phyloP scores from a whole-genome alignment of 2,888 invertebrate species.

The Heliconius hortense region DNA sequence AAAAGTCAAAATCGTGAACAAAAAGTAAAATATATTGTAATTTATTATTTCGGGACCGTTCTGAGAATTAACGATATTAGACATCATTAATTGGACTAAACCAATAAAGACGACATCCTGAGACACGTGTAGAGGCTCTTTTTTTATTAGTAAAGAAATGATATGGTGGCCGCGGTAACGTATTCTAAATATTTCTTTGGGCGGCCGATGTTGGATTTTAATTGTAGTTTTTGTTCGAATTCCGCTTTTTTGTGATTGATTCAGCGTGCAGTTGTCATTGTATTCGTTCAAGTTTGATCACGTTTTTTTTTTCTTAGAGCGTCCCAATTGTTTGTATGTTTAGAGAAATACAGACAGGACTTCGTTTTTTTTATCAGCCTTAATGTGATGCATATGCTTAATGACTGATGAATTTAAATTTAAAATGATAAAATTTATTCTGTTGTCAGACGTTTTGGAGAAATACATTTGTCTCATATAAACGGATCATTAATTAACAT shows the following conservation, averaged over 20 bases:
- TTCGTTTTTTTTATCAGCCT: conserved; percentile 53
- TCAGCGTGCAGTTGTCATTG: conserved; percentile 81
- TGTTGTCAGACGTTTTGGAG: conserved; percentile 16
- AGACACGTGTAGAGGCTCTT: conserved; percentile 70
- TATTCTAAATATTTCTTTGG: conserved; percentile 80
- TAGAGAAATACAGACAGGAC: conserved; percentile 62
- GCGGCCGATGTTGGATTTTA: conserved; percentile 65
- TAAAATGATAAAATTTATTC: conserved; percentile 34
- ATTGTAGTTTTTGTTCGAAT: conserved; percentile 81
- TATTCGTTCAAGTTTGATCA: conserved; percentile 76
- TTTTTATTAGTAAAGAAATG: conserved; percentile 52
- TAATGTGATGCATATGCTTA: conserved; percentile 70
- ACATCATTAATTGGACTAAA: conserved; percentile 76
- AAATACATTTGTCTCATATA: conserved; percentile 17
- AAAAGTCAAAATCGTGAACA: conserved; percentile 33
- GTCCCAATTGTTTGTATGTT: conserved; percentile 77
- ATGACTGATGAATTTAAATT: conserved; percentile 72
- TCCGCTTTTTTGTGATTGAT: conserved; percentile 81
- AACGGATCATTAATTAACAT: conserved; percentile 12
- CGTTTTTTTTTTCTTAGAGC: conserved; percentile 66
- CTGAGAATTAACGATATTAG: conserved; percentile 69
- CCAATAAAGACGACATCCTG: conserved; percentile 78
- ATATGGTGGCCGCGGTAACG: conserved; percentile 52
- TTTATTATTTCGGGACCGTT: conserved; percentile 64
- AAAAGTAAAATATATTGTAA: conserved; percentile 51